These are phyloP conservation scores for Eucriotettix oculatus DNA, from an alignment of 2,888 invertebrate genomes.

Conservation along the genomic window DNA sequence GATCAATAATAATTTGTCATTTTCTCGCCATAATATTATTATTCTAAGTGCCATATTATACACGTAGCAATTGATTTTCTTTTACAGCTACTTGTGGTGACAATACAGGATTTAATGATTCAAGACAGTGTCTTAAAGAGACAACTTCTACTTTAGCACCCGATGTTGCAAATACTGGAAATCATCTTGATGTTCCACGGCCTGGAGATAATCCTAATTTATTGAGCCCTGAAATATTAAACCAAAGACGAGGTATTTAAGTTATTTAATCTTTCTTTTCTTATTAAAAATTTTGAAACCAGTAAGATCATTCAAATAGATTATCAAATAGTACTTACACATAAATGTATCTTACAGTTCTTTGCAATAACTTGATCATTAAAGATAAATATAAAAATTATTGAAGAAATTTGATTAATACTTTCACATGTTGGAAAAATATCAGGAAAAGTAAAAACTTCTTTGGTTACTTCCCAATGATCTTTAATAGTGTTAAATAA, in stretches of 20 bases:
- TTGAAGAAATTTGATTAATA: too few species aligned
- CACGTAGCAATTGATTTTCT: background rate
- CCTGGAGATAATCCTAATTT: slow-evolving; percentile 58
- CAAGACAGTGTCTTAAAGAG: slow-evolving; percentile 40
- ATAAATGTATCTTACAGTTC: too few species aligned
- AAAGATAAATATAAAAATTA: too few species aligned
- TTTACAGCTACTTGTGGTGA: background rate
- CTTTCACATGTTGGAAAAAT: too few species aligned
- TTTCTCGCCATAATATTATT: too few species aligned
- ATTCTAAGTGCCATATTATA: background rate
- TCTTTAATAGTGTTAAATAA: too few species aligned
- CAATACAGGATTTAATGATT: slow-evolving; percentile 32
- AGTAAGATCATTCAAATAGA: background rate
- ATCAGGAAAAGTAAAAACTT: too few species aligned
- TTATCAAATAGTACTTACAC: too few species aligned
- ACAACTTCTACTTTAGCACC: slow-evolving; percentile 34
- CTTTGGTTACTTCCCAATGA: too few species aligned
- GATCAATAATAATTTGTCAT: too few species aligned
- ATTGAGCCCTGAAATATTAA: slow-evolving; percentile 62
- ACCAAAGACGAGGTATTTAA: slow-evolving; percentile 43
- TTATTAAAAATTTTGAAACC: background rate
- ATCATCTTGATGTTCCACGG: slow-evolving; percentile 65
- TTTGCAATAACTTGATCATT: too few species aligned
- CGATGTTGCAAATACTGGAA: slow-evolving; percentile 41
- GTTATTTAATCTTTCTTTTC: background rate